Conservation (phyloP, 1,140 invertebrate species). For the Drosophila athabasca region DNA sequence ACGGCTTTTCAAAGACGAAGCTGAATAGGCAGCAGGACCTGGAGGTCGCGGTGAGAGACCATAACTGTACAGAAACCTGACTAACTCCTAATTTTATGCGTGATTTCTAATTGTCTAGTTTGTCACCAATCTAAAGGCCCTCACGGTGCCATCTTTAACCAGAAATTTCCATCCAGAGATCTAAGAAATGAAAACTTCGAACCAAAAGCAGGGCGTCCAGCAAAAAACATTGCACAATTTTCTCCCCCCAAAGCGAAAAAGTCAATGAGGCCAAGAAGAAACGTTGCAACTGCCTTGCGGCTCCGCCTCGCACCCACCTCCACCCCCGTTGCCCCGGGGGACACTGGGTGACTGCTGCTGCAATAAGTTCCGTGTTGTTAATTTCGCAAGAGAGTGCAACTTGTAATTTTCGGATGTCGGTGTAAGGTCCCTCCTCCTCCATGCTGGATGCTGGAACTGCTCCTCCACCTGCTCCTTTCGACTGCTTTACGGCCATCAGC, state of each 20-base stretch:
- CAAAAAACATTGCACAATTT: constrained; percentile 40
- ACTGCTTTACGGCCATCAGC: constrained; percentile 63
- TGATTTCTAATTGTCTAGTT: too few relatives aligned
- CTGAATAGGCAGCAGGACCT: too few relatives aligned
- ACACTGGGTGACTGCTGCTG: constrained; percentile 25
- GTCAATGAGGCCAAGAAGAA: constrained; percentile 58
- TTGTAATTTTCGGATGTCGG: constrained; percentile 72
- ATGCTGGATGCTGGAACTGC: background rate
- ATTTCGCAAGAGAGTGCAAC: constrained; percentile 80
- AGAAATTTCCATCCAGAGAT: background rate
- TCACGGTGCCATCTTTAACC: constrained; percentile 5
- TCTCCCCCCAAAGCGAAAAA: constrained; percentile 55
- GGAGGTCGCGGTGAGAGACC: too few relatives aligned
- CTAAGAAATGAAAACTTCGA: constrained; percentile 15
- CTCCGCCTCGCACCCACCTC: background rate
- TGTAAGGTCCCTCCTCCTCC: constrained; percentile 49
- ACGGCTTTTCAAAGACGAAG: too few relatives aligned
- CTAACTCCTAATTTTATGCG: too few relatives aligned
- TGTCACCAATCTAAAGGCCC: background rate
- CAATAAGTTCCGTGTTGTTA: constrained; percentile 82
- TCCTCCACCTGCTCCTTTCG: constrained; percentile 6
- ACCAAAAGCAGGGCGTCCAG: background rate
- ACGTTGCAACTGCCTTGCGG: background rate
- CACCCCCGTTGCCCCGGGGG: too few relatives aligned
- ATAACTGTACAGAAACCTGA: too few relatives aligned